These are phyloP conservation scores for Chalcis sispes DNA, from an alignment of 2,888 invertebrate genomes.

Conservation along the genomic window DNA sequence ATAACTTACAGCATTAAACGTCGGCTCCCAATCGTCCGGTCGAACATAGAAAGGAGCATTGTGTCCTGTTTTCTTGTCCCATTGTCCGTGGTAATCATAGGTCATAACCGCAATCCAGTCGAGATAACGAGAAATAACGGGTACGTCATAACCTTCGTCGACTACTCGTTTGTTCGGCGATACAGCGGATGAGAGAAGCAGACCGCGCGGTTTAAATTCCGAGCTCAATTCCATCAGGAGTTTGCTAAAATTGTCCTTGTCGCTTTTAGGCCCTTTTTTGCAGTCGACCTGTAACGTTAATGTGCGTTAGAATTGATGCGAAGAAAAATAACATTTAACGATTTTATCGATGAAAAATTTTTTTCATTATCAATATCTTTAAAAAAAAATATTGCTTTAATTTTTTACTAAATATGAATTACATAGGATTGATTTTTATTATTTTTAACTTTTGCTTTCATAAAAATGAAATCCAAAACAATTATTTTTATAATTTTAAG, in stretches of 20 bases:
- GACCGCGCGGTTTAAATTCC: slow-evolving; percentile 84
- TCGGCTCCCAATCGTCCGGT: slow-evolving; percentile 84
- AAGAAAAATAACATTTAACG: neutral
- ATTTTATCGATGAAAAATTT: neutral
- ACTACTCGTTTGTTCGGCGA: slow-evolving; percentile 90
- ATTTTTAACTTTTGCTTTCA: too few relatives aligned
- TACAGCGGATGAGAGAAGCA: slow-evolving; percentile 88
- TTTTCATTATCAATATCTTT: neutral
- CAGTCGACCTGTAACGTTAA: slow-evolving; percentile 82
- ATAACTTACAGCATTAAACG: slow-evolving; percentile 85
- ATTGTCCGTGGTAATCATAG: slow-evolving; percentile 94
- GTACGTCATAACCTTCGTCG: slow-evolving; percentile 90
- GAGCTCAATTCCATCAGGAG: slow-evolving; percentile 85
- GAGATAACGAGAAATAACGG: slow-evolving; percentile 84
- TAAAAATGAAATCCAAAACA: neutral
- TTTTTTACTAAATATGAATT: neutral
- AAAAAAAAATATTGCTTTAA: neutral
- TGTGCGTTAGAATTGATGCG: neutral
- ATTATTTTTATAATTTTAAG: neutral
- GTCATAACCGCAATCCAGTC: slow-evolving; percentile 96
- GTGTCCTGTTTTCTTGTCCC: slow-evolving; percentile 94
- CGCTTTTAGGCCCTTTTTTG: slow-evolving; percentile 87
- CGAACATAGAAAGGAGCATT: slow-evolving; percentile 91
- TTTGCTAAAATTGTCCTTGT: slow-evolving; percentile 86
- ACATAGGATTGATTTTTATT: too few relatives aligned